Conservation (phyloP, 2,888 invertebrate genomes). For the Petrophora chlorosata region DNA sequence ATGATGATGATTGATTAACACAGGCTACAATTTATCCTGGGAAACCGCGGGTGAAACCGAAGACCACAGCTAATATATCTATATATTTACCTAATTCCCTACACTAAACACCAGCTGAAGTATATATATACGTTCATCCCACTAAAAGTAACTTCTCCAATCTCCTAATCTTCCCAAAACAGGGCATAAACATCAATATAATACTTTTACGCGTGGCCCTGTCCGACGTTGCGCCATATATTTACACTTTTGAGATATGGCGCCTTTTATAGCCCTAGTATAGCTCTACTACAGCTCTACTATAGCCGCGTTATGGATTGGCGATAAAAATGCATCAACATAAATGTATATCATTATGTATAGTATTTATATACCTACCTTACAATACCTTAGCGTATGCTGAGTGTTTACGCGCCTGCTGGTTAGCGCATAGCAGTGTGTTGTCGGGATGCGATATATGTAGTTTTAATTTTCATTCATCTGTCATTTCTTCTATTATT, state of each 20-base stretch:
- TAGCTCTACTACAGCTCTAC: neutral
- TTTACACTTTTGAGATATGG: conserved; percentile 76
- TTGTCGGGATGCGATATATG: too few species aligned
- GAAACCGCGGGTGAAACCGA: too few species aligned
- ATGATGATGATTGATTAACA: too few species aligned
- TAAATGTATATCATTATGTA: conserved; percentile 20
- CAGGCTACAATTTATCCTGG: too few species aligned
- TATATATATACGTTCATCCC: neutral
- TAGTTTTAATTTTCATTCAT: too few species aligned
- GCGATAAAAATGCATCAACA: conserved; percentile 57
- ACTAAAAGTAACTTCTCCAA: conserved; percentile 16
- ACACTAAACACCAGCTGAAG: neutral
- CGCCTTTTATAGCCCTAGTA: conserved; percentile 58
- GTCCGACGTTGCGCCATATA: conserved; percentile 56
- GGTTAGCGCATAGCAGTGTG: too few species aligned
- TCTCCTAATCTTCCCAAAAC: conserved; percentile 46
- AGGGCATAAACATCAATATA: conserved; percentile 63
- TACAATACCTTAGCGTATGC: too few species aligned
- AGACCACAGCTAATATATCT: too few species aligned
- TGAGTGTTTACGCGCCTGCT: too few species aligned
- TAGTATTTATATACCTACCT: too few species aligned
- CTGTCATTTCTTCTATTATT: too few species aligned
- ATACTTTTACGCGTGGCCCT: conserved; percentile 61
- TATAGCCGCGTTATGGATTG: conserved; percentile 71
- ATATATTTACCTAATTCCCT: too few species aligned